A percentile compares a stretch with the other conserved stretches of the same genome.
phyloP scores from a whole-genome alignment of 2,888 invertebrate genomes.

The Dolichomitus sp. region DNA sequence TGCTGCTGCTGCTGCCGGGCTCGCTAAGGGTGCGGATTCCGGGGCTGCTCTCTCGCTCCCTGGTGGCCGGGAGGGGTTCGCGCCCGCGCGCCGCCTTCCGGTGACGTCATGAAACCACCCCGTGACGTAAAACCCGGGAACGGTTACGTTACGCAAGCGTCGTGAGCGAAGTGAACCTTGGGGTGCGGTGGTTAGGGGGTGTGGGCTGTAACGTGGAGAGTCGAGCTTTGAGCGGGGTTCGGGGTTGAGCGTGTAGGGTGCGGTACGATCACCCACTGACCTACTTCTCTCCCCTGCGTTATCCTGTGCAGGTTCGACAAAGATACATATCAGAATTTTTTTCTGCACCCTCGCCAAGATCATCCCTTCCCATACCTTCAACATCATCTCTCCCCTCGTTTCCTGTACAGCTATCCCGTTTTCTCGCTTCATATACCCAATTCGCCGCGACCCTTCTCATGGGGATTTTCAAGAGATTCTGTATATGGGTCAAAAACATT shows the following conservation, averaged over 20 bases:
- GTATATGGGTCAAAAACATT: conserved; percentile 9
- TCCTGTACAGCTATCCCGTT: conserved; percentile 15
- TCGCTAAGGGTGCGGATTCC: conserved; percentile 60
- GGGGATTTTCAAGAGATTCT: conserved; percentile 5
- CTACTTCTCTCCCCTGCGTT: conserved; percentile 74
- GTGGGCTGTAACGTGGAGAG: conserved; percentile 35
- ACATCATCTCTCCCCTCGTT: neutral
- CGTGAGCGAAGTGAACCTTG: conserved; percentile 66
- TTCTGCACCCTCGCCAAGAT: neutral
- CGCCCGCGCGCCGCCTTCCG: conserved; percentile 46
- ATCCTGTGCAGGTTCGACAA: conserved; percentile 65
- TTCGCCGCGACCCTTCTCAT: neutral
- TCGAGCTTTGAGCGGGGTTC: conserved; percentile 22
- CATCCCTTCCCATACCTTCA: neutral
- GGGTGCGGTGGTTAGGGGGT: conserved; percentile 30
- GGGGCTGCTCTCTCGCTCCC: conserved; percentile 48
- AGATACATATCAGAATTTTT: conserved; percentile 29
- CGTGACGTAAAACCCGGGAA: conserved; percentile 83
- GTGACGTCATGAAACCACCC: conserved; percentile 80
- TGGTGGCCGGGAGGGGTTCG: conserved; percentile 21
- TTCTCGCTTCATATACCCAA: conserved; percentile 4
- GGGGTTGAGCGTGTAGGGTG: conserved; percentile 66
- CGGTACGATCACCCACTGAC: conserved; percentile 83
- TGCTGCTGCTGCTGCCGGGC: conserved; percentile 48
- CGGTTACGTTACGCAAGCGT: conserved; percentile 82